Base-by-base conservation (phyloP, 2,113 vertebrate species). In the Girardinichthys multiradiatus region DNA sequence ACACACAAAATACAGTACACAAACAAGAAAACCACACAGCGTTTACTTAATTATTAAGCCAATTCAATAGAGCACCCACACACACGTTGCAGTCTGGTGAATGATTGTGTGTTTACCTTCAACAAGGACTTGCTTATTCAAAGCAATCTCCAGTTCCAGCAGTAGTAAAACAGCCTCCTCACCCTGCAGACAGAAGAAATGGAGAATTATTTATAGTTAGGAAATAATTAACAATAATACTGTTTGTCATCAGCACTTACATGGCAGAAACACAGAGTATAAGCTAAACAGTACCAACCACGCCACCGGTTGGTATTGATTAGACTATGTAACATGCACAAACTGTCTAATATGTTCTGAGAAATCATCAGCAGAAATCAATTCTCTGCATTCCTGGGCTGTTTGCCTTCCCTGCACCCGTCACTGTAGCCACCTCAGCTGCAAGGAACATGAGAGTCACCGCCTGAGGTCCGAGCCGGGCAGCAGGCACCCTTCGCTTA, bases 131-230 rank as follows among this genome's bases (percentile, higher is more conserved):
- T 94, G 94, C 94, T 96, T 95, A 94, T 92, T 95, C 93, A 94
- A 95, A 95, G 95, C 95, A 94, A 94, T 96, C 95, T 96, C 96
- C 95, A 93, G 95, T 93, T 94, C 94, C 93, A 95, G 94, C 89
- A 85, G 92, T 91, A 92, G 93, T 93, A 93, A 94, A 94, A 95
- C 94, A 95, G 93, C 94, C 94, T 95, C 95, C 93, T 96, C 89
- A 94, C 94, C 96, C 97, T 99, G 94, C 80, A 89, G 93, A 94
- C 89, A 95, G 84, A 93, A 95, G n/a, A 54, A 81, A 93, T 74
- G 86, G 87, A 87, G 92, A 91, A 93, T 81, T 90, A 93, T 80
- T 91, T 80, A 89, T 74, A 69, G 26, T 93, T 91, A 94, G 89
- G 89, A 82, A 92, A 84, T 90, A 90, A 93, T 90, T 90, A 90